Conservation (phyloP, 2,888 invertebrate species). For the Holacanthella duospinosa region DNA sequence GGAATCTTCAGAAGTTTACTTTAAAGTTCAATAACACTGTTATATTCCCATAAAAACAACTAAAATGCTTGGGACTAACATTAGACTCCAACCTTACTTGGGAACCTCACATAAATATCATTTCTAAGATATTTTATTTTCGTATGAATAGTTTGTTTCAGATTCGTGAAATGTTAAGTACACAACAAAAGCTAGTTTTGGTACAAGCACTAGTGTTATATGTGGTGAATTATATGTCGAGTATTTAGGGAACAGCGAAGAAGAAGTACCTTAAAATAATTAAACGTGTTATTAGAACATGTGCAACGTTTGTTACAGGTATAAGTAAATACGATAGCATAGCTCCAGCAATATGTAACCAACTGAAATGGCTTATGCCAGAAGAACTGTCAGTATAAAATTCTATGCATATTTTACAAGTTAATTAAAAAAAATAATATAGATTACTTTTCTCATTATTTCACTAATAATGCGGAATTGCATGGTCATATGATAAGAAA, state of each 20-base stretch:
- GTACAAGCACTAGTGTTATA: background rate
- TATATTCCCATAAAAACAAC: too few relatives aligned
- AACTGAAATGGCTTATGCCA: background rate
- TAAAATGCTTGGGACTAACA: too few relatives aligned
- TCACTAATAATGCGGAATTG: background rate
- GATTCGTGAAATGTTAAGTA: background rate
- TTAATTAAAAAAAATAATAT: background rate
- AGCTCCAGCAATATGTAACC: background rate
- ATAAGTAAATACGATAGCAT: background rate
- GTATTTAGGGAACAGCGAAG: background rate
- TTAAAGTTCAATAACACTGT: too few relatives aligned
- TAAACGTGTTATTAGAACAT: background rate
- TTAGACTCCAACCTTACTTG: too few relatives aligned
- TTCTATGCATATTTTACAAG: too few relatives aligned
- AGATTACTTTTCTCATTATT: background rate
- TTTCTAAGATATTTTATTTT: background rate
- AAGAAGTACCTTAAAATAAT: background rate
- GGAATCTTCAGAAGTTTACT: too few relatives aligned
- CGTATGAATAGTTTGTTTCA: background rate
- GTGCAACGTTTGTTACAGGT: background rate
- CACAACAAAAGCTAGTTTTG: background rate
- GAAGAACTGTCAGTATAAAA: background rate
- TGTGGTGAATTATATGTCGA: background rate
- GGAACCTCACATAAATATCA: background rate
- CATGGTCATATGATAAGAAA: too few relatives aligned